Conservation (phyloP, 2,797 vertebrate genomes). For the Sebastes miniatus region DNA sequence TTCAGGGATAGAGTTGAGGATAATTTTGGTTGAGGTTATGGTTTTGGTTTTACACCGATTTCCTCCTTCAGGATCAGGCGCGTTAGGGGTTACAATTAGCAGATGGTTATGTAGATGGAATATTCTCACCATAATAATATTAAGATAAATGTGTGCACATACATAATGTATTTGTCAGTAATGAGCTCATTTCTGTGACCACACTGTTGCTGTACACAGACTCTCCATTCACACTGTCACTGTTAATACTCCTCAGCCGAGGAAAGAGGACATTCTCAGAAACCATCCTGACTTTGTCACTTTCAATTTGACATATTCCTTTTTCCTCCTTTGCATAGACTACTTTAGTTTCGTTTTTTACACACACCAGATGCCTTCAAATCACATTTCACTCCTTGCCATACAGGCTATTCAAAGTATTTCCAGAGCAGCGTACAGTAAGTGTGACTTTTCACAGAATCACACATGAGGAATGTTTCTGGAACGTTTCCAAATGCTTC, state of each 20-base stretch:
- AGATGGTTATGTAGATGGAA: conserved; percentile 48
- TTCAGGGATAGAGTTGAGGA: conserved; percentile 23
- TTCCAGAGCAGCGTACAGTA: conserved; percentile 17
- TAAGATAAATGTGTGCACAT: conserved; percentile 39
- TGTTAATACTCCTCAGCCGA: conserved; percentile 55
- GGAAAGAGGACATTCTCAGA: conserved; percentile 50
- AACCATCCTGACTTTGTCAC: conserved; percentile 66
- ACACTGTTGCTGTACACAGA: conserved; percentile 61
- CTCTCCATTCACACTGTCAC: conserved; percentile 65
- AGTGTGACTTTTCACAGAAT: conserved; percentile 43
- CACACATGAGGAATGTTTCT: conserved; percentile 46
- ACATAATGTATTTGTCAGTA: conserved; percentile 62
- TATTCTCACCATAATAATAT: conserved; percentile 42
- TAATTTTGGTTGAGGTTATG: conserved; percentile 53
- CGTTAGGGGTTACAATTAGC: conserved; percentile 46
- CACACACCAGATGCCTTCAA: conserved; percentile 53
- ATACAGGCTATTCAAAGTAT: conserved; percentile 33
- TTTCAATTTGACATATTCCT: conserved; percentile 67
- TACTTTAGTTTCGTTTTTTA: conserved; percentile 39
- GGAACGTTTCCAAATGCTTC: conserved; percentile 40
- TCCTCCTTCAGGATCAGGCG: conserved; percentile 33
- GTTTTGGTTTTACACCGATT: conserved; percentile 48
- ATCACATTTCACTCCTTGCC: conserved; percentile 41
- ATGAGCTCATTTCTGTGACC: conserved; percentile 70
- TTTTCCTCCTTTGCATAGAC: conserved; percentile 44